Evolutionary conservation across 2,797 vertebrate species (phyloP).

Genomic region (Lepilemur septentrionalis): DNA sequence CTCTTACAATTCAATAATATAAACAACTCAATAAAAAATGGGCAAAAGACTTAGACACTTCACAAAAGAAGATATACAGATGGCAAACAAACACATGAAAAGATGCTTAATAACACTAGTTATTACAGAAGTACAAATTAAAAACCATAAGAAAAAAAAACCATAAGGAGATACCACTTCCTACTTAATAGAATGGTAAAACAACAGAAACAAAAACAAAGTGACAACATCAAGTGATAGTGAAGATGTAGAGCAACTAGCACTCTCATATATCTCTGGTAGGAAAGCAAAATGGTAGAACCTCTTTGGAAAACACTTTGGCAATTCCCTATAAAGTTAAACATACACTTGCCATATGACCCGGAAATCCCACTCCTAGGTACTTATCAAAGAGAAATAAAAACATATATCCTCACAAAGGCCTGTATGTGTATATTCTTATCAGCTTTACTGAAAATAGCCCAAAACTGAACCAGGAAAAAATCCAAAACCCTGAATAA

Average conservation of each 20-base stretch:
- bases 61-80: background rate
- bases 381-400: constrained; percentile 5
- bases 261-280: background rate
- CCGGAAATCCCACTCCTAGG: background rate
- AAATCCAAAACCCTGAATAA: no score
- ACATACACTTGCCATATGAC: background rate
- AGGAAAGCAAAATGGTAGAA: background rate
- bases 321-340: background rate
- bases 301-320: background rate
- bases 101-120: background rate
- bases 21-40: background rate
- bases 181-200: background rate
- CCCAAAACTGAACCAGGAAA: background rate
- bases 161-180: background rate
- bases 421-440: background rate
- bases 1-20: background rate
- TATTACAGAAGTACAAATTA: background rate
- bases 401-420: background rate
- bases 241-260: background rate
- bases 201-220: background rate
- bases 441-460: background rate
- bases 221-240: background rate
- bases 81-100: background rate
- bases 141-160: background rate
- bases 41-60: background rate